Conservation (phyloP, 2,888 invertebrate species). For the Rhamnusium bicolor region DNA sequence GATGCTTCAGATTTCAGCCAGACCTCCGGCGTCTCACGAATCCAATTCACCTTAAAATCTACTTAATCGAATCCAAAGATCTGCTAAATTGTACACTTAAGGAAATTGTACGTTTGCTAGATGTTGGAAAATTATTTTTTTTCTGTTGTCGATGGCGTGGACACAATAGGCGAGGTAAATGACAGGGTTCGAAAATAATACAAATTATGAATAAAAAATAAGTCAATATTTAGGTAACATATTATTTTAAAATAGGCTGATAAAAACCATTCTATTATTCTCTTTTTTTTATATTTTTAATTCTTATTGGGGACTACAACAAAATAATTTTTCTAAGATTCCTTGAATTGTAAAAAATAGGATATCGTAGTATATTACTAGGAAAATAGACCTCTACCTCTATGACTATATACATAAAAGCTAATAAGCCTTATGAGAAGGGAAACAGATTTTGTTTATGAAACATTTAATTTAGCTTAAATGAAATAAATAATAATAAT, state of each 20-base stretch:
- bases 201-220: neutral
- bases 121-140: slow-evolving; percentile 34
- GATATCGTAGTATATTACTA: too few species aligned
- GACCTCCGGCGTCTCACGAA: slow-evolving; percentile 45
- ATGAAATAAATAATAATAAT: too few species aligned
- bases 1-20: slow-evolving; percentile 5
- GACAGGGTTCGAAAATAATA: slow-evolving; percentile 20
- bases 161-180: slow-evolving; percentile 35
- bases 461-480: too few species aligned
- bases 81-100: slow-evolving; percentile 50
- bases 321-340: too few species aligned
- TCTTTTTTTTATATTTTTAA: too few species aligned
- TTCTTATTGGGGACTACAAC: too few species aligned
- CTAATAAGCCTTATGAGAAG: too few species aligned
- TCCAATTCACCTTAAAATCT: slow-evolving; percentile 29
- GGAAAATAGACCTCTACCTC: too few species aligned
- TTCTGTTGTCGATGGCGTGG: slow-evolving; percentile 18
- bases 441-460: too few species aligned
- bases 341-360: too few species aligned
- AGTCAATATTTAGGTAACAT: neutral
- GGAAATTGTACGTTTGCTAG: slow-evolving; percentile 44
- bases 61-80: slow-evolving; percentile 45
- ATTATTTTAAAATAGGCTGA: neutral
- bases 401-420: too few species aligned
- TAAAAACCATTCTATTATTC: too few species aligned